A percentile compares a stretch with the other conserved stretches of the same genome.
phyloP scores from a whole-genome alignment of 2,113 vertebrate genomes.

The Cynoglossus semilaevis region DNA sequence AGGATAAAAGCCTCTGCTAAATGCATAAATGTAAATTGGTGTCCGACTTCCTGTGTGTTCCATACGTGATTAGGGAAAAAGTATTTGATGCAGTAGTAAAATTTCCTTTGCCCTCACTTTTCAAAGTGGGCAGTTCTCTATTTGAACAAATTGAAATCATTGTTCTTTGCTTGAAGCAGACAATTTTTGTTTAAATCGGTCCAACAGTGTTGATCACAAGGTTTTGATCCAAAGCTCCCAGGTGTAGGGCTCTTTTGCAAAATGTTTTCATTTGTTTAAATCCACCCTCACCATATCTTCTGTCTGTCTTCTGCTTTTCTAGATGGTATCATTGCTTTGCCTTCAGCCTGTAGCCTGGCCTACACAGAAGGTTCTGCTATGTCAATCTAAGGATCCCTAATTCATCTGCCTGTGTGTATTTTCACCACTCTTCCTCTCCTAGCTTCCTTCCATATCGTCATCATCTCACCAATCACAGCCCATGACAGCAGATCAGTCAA shows the following conservation, averaged over 20 bases:
- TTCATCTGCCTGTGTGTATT: constrained; percentile 39
- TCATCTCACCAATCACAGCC: constrained; percentile 62
- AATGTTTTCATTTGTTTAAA: constrained; percentile 19
- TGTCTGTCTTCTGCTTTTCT: constrained; percentile 31
- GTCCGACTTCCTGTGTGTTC: too few relatives aligned
- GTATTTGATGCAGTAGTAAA: too few relatives aligned
- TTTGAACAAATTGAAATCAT: too few relatives aligned
- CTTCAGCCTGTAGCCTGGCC: constrained; percentile 26
- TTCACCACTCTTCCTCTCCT: constrained; percentile 30
- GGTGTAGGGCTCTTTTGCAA: neutral
- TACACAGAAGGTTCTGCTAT: neutral
- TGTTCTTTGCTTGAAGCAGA: too few relatives aligned
- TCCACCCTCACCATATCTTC: neutral
- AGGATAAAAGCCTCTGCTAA: too few relatives aligned
- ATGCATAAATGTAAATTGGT: too few relatives aligned
- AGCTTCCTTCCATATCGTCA: constrained; percentile 38
- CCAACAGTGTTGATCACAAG: neutral
- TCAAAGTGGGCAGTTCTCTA: too few relatives aligned
- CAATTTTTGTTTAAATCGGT: too few relatives aligned
- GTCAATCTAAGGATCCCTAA: neutral
- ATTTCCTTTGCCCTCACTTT: too few relatives aligned
- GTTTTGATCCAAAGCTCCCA: neutral
- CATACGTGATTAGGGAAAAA: too few relatives aligned
- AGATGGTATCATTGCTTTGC: constrained; percentile 30
- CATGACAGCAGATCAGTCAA: constrained; percentile 73